Conservation (phyloP, 2,888 invertebrate species). For the Mayetiola destructor region DNA sequence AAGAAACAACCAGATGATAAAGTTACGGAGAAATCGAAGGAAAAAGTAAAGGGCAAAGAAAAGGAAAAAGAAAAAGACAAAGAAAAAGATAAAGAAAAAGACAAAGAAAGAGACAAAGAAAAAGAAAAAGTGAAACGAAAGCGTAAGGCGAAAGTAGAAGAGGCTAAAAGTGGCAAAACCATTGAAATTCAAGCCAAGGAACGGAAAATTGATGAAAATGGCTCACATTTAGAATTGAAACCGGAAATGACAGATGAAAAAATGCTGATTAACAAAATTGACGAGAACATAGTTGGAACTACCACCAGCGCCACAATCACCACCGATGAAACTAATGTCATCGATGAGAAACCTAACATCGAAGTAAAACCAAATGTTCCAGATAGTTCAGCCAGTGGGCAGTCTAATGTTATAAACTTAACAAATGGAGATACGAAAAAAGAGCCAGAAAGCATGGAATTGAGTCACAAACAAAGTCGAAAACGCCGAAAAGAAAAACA, state of each 20-base stretch:
- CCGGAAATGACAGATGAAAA: background rate
- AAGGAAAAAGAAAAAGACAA: constrained; percentile 27
- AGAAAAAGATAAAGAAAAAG: constrained; percentile 28
- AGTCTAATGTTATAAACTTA: constrained; percentile 22
- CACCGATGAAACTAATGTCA: background rate
- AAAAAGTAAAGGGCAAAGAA: background rate
- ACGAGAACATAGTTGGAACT: no score
- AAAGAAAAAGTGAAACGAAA: background rate
- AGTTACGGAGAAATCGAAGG: background rate
- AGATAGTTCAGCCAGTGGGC: background rate
- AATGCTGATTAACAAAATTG: background rate
- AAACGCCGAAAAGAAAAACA: constrained; percentile 63
- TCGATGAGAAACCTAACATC: background rate
- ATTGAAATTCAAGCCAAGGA: background rate
- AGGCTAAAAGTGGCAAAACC: background rate
- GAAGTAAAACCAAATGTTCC: background rate
- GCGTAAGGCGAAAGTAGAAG: background rate
- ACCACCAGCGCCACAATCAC: no score
- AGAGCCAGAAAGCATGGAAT: constrained; percentile 18
- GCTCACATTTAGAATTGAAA: background rate
- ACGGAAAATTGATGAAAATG: background rate
- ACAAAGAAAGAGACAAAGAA: constrained; percentile 7
- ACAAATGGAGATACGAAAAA: constrained; percentile 13
- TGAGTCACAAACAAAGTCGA: constrained; percentile 43
- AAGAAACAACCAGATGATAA: constrained; percentile 21